Evolutionary conservation across 2,888 invertebrate species (phyloP), one percentile per base, ranked within the genome.

Genomic region (Cybosia mesomella): DNA sequence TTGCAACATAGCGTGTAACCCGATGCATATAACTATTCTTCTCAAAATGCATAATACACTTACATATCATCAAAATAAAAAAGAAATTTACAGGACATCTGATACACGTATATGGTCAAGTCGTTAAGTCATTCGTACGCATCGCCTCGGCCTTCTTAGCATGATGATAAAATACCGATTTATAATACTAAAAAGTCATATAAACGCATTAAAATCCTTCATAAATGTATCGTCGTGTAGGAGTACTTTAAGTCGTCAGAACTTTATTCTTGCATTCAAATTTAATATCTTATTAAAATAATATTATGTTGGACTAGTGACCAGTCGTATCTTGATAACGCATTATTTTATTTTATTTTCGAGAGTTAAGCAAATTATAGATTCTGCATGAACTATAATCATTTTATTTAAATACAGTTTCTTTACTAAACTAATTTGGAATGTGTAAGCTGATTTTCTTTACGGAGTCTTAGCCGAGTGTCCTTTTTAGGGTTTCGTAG

Each of bases 191-290:
- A 80, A 76, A 72, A 75, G n/a, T 71, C 67, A 76, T 80, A 83
- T 85, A 84, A 85, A 84, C 79, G 77, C 77, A 83, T 83, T 86
- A 82, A 83, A 83, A 85, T 80, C 78, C 83, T 84, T 83, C 84
- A 80, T 81, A 83, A 83, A 83, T 70, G 79, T 74, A 81, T 81
- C 77, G 71, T 75, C 72, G 71, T 79, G 81, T 83, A 80, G 73
- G 66, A 72, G 67, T 62, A 75, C 70, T 73, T 82, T 83, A 77
- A 79, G 82, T 75, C 76, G 66, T 64, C 34, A 63, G 58, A 77
- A 73, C 76, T 80, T 83, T 49, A 49, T n/a, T 7, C 5, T 49
- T 49, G 49, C 8, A n/a, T 49, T 49, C 18, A 43, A 43, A 7
- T 43, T 43, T 49, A 49, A 49, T 49, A 49, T 49, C 49, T n/a